Evolutionary conservation across 2,888 invertebrate species (phyloP).

Genomic region (Aspidiotus destructor): DNA sequence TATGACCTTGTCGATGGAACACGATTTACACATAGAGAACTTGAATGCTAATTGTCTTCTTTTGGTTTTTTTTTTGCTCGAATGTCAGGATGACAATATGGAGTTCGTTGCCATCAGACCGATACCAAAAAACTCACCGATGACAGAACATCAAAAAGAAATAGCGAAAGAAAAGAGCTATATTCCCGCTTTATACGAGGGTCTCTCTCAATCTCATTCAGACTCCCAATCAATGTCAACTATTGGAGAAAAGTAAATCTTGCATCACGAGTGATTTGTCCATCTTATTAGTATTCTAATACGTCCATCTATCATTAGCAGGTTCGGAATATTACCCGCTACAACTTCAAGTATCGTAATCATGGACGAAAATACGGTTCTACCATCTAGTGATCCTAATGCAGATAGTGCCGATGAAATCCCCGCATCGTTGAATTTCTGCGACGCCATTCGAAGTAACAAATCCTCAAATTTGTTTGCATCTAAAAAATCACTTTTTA

Average conservation of each 20-base stretch:
- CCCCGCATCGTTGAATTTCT: not conserved
- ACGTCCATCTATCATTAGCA: not conserved
- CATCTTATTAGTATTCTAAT: not conserved
- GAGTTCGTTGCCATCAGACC: constrained; percentile 6
- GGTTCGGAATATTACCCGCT: not conserved
- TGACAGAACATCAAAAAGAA: constrained; percentile 24
- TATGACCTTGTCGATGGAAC: too few relatives aligned
- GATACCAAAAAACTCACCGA: constrained; percentile 17
- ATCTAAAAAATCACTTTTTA: constrained; percentile 14
- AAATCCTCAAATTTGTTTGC: not conserved
- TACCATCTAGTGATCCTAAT: not conserved
- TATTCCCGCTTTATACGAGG: constrained; percentile 23
- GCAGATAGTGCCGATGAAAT: not conserved
- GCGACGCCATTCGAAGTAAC: not conserved
- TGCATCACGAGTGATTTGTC: not conserved
- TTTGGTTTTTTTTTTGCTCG: not conserved
- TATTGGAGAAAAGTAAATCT: not conserved
- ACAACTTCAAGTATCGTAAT: not conserved
- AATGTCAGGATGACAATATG: constrained; percentile 12
- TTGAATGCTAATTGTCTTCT: not conserved
- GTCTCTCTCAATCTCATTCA: constrained; percentile 21
- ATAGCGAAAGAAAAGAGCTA: constrained; percentile 11
- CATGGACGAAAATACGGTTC: constrained; percentile 17
- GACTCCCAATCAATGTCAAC: not conserved
- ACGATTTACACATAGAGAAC: too few relatives aligned